Percentiles rank a stretch among this genome's conserved stretches.
These are phyloP conservation scores for Panthera uncia DNA, from an alignment of 2,113 vertebrate genomes.

Conservation along the genomic window DNA sequence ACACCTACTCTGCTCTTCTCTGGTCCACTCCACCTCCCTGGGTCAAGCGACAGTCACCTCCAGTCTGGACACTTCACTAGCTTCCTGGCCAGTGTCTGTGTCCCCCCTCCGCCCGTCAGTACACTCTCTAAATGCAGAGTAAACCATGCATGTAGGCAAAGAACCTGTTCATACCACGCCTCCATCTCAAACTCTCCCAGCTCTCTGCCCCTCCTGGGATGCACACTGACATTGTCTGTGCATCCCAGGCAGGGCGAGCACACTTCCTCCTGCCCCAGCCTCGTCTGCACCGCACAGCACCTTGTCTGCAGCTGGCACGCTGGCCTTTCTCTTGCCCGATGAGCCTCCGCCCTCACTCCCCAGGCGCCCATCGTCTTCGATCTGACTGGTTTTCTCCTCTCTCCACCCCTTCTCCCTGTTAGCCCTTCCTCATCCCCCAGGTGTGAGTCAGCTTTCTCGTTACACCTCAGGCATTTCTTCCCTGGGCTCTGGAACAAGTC, in stretches of 20 bases:
- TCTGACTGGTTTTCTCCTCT: background rate
- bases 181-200: background rate
- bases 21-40: background rate
- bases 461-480: background rate
- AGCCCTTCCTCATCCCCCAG: background rate
- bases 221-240: rapidly evolving
- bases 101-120: background rate
- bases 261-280: background rate
- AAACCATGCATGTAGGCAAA: background rate
- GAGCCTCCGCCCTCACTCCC: rapidly evolving
- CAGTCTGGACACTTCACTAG: background rate
- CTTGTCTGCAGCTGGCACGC: rapidly evolving
- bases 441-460: rapidly evolving
- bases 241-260: background rate
- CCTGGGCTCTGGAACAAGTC: background rate
- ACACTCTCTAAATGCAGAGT: rapidly evolving
- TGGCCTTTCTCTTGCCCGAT: background rate
- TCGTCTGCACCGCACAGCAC: rapidly evolving
- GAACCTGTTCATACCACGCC: rapidly evolving
- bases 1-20: background rate
- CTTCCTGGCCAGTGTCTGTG: background rate
- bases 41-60: rapidly evolving
- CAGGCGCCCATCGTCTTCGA: no score
- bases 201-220: background rate
- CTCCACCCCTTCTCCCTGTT: rapidly evolving